Evolutionary conservation across 1,140 invertebrate genomes (phyloP).

Genomic region (Lepidurus packardi): DNA sequence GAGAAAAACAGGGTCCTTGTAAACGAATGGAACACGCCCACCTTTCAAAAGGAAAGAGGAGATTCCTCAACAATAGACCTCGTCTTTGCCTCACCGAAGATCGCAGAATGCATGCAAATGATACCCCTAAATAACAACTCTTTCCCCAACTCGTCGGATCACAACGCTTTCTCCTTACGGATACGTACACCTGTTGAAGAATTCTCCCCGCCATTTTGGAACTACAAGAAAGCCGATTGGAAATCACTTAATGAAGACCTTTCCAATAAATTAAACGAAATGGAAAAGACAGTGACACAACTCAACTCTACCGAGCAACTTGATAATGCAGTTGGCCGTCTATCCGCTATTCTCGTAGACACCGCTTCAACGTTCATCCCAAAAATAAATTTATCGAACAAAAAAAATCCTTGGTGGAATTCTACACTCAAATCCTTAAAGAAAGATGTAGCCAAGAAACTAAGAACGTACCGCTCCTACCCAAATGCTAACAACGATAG

Average conservation of each 20-base stretch:
- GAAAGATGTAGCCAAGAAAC: background rate
- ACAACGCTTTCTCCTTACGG: background rate
- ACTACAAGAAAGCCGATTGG: no score
- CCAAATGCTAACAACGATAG: background rate
- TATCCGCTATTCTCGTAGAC: background rate
- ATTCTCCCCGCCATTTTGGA: no score
- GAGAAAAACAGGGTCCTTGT: no score
- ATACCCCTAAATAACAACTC: background rate
- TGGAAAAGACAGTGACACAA: no score
- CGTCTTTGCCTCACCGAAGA: background rate
- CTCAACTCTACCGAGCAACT: background rate
- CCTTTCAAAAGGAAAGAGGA: no score
- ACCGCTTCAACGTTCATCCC: background rate
- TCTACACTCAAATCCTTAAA: background rate
- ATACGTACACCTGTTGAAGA: background rate
- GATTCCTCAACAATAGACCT: no score
- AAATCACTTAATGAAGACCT: no score
- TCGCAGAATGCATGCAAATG: background rate
- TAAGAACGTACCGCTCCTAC: background rate
- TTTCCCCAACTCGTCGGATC: conserved; percentile 17
- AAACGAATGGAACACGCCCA: no score
- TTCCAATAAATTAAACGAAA: no score
- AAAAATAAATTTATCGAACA: background rate
- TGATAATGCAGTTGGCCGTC: background rate
- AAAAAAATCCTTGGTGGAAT: conserved; percentile 24